Conservation (phyloP, 2,113 vertebrate genomes). For the Callocephalon fimbriatum region DNA sequence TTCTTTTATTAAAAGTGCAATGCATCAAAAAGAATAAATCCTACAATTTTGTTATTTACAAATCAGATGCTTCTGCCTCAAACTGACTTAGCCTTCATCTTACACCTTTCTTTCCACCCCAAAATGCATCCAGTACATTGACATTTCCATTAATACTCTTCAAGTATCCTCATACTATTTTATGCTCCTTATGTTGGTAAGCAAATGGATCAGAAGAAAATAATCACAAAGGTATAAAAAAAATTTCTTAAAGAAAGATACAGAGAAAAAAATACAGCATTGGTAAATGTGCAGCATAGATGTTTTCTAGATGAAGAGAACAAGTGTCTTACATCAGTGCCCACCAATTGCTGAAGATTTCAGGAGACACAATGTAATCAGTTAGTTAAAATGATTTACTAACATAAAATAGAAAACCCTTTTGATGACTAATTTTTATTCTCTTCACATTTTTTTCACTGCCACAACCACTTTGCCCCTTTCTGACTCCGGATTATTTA, state of each 20-base stretch:
- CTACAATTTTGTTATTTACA: conserved; percentile 61
- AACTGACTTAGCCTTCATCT: conserved; percentile 18
- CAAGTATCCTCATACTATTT: neutral
- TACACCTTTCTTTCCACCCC: neutral
- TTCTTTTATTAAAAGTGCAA: conserved; percentile 61
- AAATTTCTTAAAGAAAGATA: neutral
- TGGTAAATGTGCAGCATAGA: neutral
- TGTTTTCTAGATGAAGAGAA: neutral
- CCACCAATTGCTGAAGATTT: neutral
- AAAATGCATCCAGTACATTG: neutral
- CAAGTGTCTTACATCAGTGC: neutral
- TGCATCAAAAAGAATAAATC: conserved; percentile 57
- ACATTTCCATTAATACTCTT: neutral
- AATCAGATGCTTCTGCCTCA: neutral
- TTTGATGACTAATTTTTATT: neutral
- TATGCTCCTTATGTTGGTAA: neutral
- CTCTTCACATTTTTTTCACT: neutral
- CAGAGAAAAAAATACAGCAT: neutral
- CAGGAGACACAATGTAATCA: neutral
- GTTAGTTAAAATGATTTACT: conserved; percentile 37
- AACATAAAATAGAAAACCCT: neutral
- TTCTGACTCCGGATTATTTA: conserved; percentile 13
- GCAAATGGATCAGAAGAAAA: neutral
- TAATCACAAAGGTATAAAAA: neutral
- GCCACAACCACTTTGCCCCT: neutral